Evolutionary conservation across 2,888 invertebrate species (phyloP).

Genomic region (Plagiodera versicolora): DNA sequence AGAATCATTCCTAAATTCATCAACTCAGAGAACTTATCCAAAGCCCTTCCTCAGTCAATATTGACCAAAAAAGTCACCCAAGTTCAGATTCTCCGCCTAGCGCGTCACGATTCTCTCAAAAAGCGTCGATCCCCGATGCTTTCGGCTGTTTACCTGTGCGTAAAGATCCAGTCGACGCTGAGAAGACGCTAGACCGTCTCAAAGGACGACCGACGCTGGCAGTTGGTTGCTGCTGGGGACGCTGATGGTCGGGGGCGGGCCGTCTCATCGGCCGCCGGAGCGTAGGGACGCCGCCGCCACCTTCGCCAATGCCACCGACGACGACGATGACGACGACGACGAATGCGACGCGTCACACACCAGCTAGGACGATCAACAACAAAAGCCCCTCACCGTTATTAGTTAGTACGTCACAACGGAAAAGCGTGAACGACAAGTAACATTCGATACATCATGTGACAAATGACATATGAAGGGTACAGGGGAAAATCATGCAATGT

Average conservation of each 20-base stretch:
- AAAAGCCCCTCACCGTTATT: neutral
- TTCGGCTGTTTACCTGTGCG: constrained; percentile 46
- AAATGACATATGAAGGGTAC: too few relatives aligned
- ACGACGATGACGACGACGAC: neutral
- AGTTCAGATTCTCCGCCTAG: too few relatives aligned
- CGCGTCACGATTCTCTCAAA: too few relatives aligned
- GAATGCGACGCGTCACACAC: neutral
- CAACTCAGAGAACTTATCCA: too few relatives aligned
- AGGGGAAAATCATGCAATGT: too few relatives aligned
- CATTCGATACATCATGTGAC: too few relatives aligned
- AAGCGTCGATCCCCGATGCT: too few relatives aligned
- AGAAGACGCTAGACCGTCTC: constrained; percentile 46
- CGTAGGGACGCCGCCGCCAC: constrained; percentile 17
- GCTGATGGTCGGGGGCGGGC: constrained; percentile 39
- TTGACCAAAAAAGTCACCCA: too few relatives aligned
- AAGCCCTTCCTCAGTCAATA: too few relatives aligned
- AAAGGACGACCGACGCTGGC: constrained; percentile 27
- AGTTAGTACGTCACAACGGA: neutral
- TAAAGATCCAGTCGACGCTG: constrained; percentile 49
- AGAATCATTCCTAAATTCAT: too few relatives aligned
- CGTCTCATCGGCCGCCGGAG: constrained; percentile 26
- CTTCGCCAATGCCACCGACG: constrained; percentile 16
- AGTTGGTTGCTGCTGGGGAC: constrained; percentile 29
- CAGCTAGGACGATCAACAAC: neutral
- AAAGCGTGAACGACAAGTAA: too few relatives aligned